Evolutionary conservation across 2,113 vertebrate species (phyloP).

Genomic region (Platysteira castanea): DNA sequence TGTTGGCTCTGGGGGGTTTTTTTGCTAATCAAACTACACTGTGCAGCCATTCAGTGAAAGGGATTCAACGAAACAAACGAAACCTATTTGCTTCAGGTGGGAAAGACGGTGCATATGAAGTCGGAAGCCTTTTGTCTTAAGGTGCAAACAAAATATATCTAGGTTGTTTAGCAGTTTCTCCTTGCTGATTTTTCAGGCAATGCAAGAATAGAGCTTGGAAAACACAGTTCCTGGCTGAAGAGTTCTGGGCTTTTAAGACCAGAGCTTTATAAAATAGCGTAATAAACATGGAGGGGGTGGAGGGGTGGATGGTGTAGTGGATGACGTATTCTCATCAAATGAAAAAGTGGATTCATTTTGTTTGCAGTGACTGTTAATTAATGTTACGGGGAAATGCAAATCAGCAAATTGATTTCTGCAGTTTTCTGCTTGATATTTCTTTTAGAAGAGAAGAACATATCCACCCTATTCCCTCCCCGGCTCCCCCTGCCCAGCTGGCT

Average conservation of each 20-base stretch:
- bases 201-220: background rate
- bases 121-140: background rate
- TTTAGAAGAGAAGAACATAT: background rate
- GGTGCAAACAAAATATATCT: background rate
- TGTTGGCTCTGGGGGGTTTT: background rate
- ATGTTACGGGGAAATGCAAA: background rate
- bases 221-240: background rate
- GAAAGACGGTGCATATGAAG: background rate
- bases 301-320: background rate
- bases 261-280: background rate
- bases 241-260: background rate
- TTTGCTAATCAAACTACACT: background rate
- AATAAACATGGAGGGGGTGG: background rate
- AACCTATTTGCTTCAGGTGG: background rate
- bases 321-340: background rate
- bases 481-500: background rate
- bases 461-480: accelerated
- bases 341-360: background rate
- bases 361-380: background rate
- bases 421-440: background rate
- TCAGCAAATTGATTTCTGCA: background rate
- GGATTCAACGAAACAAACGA: background rate
- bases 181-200: background rate
- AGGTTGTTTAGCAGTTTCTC: background rate
- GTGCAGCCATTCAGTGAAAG: background rate